These are phyloP conservation scores for Excalfactoria chinensis DNA, from an alignment of 2,113 vertebrate genomes.

Conservation along the genomic window DNA sequence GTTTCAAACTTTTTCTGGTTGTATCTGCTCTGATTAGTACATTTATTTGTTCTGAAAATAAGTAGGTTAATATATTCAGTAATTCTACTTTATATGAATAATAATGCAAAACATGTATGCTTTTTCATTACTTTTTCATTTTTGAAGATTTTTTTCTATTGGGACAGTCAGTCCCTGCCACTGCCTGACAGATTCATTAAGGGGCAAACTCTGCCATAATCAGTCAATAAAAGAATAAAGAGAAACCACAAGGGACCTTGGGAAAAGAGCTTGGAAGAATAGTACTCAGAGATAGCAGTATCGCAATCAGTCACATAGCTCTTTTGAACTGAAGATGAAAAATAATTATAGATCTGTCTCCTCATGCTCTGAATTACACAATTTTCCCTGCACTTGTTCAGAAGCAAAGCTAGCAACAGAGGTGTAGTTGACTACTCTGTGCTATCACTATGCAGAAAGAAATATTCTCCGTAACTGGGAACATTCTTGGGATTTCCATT, in stretches of 20 bases:
- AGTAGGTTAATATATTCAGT: not conserved
- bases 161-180: not conserved
- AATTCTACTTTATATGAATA: not conserved
- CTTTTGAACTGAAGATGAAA: not conserved
- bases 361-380: not conserved
- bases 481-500: slow-evolving; percentile 5
- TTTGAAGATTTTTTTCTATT: not conserved
- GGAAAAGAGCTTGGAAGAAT: not conserved
- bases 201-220: not conserved
- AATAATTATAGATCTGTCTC: not conserved
- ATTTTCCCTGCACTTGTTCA: not conserved
- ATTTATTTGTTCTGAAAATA: not conserved
- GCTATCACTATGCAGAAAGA: not conserved
- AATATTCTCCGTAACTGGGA: not conserved
- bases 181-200: not conserved
- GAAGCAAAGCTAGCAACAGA: not conserved
- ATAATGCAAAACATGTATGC: not conserved
- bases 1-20: not conserved
- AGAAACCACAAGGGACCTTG: not conserved
- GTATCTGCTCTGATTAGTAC: not conserved
- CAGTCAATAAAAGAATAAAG: not conserved
- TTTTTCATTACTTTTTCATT: not conserved
- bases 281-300: not conserved
- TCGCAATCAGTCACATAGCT: not conserved
- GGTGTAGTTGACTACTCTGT: not conserved